Evolutionary conservation across 1,140 invertebrate genomes (phyloP).

Genomic region (Physella acuta): DNA sequence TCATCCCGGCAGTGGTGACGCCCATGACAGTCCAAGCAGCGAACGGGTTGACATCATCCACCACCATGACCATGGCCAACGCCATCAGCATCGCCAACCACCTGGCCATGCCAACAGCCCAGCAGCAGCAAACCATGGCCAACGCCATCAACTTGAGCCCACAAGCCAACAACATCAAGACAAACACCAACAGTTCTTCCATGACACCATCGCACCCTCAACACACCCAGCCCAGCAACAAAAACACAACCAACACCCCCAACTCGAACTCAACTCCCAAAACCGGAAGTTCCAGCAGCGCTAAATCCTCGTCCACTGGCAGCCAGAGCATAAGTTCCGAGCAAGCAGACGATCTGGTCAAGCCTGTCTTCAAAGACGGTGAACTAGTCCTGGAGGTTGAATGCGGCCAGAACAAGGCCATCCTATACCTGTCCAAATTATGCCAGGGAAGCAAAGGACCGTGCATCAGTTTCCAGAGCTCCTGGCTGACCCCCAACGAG

Average conservation of each 20-base stretch:
- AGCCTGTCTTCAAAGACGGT: conserved; percentile 55
- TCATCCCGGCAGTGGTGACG: conserved; percentile 18
- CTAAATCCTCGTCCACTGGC: conserved; percentile 8
- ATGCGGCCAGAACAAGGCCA: conserved; percentile 59
- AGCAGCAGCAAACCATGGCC: neutral
- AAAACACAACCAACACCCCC: neutral
- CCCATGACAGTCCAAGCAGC: conserved; percentile 18
- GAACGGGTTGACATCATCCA: neutral
- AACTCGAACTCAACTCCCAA: neutral
- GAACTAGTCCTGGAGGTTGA: conserved; percentile 61
- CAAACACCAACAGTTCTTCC: conserved; percentile 10
- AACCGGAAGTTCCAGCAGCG: neutral
- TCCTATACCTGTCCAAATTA: conserved; percentile 58
- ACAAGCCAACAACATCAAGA: neutral
- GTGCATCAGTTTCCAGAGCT: conserved; percentile 59
- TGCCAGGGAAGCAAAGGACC: conserved; percentile 61
- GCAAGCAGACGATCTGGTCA: conserved; percentile 51
- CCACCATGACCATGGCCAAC: conserved; percentile 17
- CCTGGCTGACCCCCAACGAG: conserved; percentile 64
- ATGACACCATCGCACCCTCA: neutral
- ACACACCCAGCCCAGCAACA: neutral
- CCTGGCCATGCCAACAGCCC: conserved; percentile 2
- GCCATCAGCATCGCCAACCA: conserved; percentile 19
- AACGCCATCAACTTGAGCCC: neutral
- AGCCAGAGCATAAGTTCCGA: conserved; percentile 28